Conservation (phyloP, 2,888 invertebrate genomes). For the Geophilus truncorum region DNA sequence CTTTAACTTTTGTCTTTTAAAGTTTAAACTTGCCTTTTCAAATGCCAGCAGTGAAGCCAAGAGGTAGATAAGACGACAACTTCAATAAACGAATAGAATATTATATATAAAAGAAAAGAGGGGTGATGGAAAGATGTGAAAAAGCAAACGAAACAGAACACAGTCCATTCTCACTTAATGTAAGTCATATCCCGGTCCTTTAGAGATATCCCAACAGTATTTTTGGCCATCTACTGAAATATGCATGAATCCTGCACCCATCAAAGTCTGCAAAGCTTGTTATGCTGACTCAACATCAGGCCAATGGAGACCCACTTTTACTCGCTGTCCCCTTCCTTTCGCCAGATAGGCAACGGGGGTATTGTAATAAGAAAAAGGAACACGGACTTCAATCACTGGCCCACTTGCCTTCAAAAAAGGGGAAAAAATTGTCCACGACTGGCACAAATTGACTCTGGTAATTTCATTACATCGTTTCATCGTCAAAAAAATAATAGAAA, state of each 20-base stretch:
- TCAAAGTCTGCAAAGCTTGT: background rate
- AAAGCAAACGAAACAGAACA: background rate
- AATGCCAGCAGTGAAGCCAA: too few species aligned
- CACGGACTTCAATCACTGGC: background rate
- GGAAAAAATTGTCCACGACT: background rate
- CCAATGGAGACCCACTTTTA: background rate
- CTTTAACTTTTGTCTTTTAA: too few species aligned
- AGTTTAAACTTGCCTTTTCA: too few species aligned
- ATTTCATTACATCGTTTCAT: background rate
- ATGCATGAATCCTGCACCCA: constrained; percentile 4
- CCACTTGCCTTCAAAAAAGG: too few species aligned
- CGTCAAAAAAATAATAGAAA: background rate
- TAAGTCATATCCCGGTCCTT: background rate
- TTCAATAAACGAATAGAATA: too few species aligned
- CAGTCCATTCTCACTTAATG: background rate
- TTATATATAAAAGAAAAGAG: background rate
- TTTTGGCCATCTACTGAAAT: background rate
- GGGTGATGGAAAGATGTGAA: background rate
- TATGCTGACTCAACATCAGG: background rate
- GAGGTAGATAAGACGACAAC: too few species aligned
- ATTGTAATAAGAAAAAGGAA: background rate
- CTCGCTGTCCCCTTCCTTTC: background rate
- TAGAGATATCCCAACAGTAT: background rate
- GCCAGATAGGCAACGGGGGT: background rate
- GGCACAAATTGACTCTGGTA: background rate